Evolutionary conservation across 2,113 vertebrate species (phyloP).

Genomic region (Arothron firmamentum): DNA sequence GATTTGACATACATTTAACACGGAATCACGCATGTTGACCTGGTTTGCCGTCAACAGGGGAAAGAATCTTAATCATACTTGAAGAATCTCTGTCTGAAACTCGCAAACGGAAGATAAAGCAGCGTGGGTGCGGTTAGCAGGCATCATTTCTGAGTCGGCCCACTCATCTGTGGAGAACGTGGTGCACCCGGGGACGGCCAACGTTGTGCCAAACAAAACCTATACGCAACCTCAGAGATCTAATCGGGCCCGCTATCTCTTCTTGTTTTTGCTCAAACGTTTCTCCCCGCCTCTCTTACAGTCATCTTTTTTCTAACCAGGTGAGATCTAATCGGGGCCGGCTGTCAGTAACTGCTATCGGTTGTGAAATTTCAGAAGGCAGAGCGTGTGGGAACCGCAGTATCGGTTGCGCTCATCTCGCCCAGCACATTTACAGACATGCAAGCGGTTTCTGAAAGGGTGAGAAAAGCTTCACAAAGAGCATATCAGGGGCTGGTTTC

Average conservation of each 20-base stretch:
- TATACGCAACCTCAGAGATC: constrained; percentile 59
- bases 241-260: constrained; percentile 39
- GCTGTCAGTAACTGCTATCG: constrained; percentile 71
- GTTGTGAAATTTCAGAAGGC: constrained; percentile 77
- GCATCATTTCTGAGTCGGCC: constrained; percentile 34
- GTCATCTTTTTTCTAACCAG: constrained; percentile 62
- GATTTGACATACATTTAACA: background rate
- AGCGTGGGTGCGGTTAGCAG: constrained; percentile 44
- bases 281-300: constrained; percentile 36
- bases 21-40: background rate
- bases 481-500: constrained; percentile 55
- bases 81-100: constrained; percentile 25
- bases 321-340: constrained; percentile 69
- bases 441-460: constrained; percentile 68
- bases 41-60: background rate
- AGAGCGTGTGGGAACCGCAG: constrained; percentile 69
- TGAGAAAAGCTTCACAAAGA: constrained; percentile 69
- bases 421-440: constrained; percentile 64
- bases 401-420: constrained; percentile 70
- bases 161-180: constrained; percentile 53
- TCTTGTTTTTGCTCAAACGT: constrained; percentile 45
- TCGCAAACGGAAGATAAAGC: constrained; percentile 44
- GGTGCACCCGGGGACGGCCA: constrained; percentile 24
- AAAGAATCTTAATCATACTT: background rate
- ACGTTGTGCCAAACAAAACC: constrained; percentile 61